phyloP scores from a whole-genome alignment of 2,113 vertebrate species.

The Puntigrus tetrazona region DNA sequence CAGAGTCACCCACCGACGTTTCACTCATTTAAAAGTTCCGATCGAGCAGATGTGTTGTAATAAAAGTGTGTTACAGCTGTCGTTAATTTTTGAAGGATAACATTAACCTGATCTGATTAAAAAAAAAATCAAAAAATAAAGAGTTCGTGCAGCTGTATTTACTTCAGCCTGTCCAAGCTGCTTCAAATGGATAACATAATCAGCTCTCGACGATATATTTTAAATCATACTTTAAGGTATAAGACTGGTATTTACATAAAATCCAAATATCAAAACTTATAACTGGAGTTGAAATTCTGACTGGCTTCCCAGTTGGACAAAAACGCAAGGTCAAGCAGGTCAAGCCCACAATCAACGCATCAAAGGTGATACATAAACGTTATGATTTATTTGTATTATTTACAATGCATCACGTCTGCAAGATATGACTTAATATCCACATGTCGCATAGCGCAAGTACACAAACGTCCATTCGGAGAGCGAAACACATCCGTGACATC shows the following conservation, averaged over 20 bases:
- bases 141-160: neutral
- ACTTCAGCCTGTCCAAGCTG: neutral
- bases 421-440: too few species aligned
- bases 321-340: neutral
- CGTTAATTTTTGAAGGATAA: constrained; percentile 60
- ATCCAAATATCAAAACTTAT: too few species aligned
- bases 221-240: too few species aligned
- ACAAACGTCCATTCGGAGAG: neutral
- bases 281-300: too few species aligned
- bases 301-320: too few species aligned
- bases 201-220: too few species aligned
- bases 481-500: neutral
- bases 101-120: constrained; percentile 67
- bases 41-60: neutral
- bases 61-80: constrained; percentile 20
- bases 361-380: neutral
- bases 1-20: neutral
- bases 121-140: constrained; percentile 6
- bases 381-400: neutral
- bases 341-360: neutral
- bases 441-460: too few species aligned
- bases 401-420: neutral
- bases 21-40: neutral
- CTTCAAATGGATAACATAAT: neutral
- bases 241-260: too few species aligned